phyloP scores from a whole-genome alignment of 2,797 vertebrate genomes.

The Rhadinocentrus ornatus region DNA sequence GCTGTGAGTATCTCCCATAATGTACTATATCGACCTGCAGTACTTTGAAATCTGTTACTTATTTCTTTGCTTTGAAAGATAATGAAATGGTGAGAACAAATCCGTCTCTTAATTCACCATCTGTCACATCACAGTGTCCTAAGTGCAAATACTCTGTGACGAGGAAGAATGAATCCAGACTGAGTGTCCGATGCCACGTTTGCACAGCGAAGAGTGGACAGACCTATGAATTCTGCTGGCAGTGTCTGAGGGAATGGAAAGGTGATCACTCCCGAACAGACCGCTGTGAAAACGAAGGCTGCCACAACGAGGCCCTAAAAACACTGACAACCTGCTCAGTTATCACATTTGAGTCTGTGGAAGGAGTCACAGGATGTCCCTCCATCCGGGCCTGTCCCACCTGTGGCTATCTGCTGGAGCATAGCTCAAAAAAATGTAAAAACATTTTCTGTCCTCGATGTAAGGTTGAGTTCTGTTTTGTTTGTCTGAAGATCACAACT shows the following conservation, averaged over 20 bases:
- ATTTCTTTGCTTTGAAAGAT: too few species aligned
- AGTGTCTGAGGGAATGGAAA: slow-evolving; percentile 61
- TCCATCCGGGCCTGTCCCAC: slow-evolving; percentile 54
- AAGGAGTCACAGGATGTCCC: slow-evolving; percentile 41
- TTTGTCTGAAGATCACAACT: slow-evolving; percentile 41
- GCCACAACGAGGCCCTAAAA: slow-evolving; percentile 19
- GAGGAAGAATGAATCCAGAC: background rate
- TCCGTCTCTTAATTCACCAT: background rate
- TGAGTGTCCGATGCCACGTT: background rate
- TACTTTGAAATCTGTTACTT: too few species aligned
- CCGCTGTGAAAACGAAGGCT: slow-evolving; percentile 34
- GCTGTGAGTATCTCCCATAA: too few species aligned
- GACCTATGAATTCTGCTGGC: slow-evolving; percentile 52
- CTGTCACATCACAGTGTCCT: background rate
- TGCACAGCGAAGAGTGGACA: background rate
- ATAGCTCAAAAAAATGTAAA: slow-evolving; percentile 25
- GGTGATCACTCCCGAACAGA: slow-evolving; percentile 13
- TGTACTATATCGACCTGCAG: too few species aligned
- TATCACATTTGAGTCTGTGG: slow-evolving; percentile 7
- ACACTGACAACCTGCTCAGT: slow-evolving; percentile 32
- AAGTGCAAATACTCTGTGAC: background rate
- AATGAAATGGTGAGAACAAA: background rate
- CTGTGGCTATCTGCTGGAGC: slow-evolving; percentile 50
- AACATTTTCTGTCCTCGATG: slow-evolving; percentile 13
- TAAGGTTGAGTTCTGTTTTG: slow-evolving; percentile 61